Conservation (phyloP, 2,113 vertebrate genomes). For the Callipepla squamata region DNA sequence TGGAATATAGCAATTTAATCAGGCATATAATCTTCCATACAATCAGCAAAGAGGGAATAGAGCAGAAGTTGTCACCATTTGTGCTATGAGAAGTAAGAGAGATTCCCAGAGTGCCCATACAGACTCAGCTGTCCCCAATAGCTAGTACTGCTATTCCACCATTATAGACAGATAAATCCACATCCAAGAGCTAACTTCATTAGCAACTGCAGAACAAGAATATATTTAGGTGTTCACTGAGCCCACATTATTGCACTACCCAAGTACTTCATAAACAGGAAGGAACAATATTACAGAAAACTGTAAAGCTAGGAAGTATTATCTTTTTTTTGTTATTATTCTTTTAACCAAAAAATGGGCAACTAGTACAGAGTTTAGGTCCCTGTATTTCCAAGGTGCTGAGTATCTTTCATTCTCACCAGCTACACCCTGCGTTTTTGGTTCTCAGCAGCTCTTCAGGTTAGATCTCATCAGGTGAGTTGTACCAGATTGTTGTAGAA, state of each 20-base stretch:
- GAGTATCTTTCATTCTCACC: background rate
- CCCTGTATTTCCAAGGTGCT: background rate
- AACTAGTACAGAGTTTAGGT: background rate
- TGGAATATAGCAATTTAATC: background rate
- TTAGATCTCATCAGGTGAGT: background rate
- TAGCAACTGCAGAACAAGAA: conserved; percentile 2
- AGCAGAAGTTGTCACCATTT: background rate
- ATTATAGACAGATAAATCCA: background rate
- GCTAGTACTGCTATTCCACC: background rate
- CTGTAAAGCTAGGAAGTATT: background rate
- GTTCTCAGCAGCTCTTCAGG: background rate
- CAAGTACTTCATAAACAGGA: background rate
- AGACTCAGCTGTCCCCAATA: background rate
- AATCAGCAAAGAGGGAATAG: background rate
- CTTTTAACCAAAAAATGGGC: background rate
- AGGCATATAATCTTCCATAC: background rate
- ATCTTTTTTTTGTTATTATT: background rate
- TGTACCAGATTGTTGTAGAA: background rate
- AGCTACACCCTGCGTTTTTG: background rate
- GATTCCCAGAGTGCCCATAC: background rate
- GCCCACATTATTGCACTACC: background rate
- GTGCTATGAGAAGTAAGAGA: background rate
- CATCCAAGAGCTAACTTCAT: background rate
- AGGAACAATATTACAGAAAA: background rate
- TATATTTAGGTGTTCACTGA: background rate